Evolutionary conservation across 2,113 vertebrate genomes (phyloP).

Genomic region (Rhinoderma darwinii): DNA sequence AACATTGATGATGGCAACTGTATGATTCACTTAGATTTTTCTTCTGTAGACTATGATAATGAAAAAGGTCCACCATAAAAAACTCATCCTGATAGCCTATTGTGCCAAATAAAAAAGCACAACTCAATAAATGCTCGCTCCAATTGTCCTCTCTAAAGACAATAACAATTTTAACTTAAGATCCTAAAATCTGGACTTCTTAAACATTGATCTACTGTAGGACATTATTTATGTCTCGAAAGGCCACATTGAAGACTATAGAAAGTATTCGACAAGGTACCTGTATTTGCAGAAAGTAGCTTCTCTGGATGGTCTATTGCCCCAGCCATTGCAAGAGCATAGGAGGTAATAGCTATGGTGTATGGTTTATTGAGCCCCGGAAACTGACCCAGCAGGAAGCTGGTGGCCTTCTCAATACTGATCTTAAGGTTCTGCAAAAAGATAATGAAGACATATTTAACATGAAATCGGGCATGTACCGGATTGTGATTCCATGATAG

Average conservation of each 20-base stretch:
- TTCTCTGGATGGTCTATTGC: neutral
- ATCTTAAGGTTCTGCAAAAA: constrained; percentile 70
- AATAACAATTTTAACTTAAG: too few relatives aligned
- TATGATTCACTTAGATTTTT: too few relatives aligned
- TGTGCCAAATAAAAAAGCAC: too few relatives aligned
- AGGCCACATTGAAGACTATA: neutral
- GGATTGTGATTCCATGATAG: neutral
- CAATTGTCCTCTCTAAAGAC: too few relatives aligned
- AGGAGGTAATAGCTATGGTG: constrained; percentile 79
- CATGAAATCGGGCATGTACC: neutral
- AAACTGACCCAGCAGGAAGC: constrained; percentile 72
- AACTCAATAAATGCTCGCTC: too few relatives aligned
- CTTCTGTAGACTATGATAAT: too few relatives aligned
- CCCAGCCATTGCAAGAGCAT: constrained; percentile 76
- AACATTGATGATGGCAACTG: neutral
- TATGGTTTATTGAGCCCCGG: constrained; percentile 75
- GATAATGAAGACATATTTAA: neutral
- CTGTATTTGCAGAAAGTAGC: constrained; percentile 70
- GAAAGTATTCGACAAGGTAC: constrained; percentile 61
- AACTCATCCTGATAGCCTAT: too few relatives aligned
- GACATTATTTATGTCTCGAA: too few relatives aligned
- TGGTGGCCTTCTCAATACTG: constrained; percentile 72
- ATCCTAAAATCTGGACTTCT: too few relatives aligned
- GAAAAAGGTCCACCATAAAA: too few relatives aligned
- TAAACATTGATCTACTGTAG: too few relatives aligned